phyloP scores from a whole-genome alignment of 1,140 invertebrate species.

The Harpegnathos saltator region DNA sequence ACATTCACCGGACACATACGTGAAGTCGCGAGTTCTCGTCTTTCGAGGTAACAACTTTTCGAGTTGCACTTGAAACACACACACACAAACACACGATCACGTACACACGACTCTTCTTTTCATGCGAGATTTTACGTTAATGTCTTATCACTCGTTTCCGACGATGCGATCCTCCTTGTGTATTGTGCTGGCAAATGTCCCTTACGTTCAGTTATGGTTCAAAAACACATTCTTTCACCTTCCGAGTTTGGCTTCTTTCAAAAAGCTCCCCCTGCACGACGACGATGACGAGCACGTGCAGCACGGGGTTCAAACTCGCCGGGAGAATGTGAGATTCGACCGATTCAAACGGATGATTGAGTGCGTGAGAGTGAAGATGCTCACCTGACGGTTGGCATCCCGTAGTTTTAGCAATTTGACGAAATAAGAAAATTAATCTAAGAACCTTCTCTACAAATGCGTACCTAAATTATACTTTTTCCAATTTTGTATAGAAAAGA shows the following conservation, averaged over 20 bases:
- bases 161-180: constrained; percentile 60
- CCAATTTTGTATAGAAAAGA: background rate
- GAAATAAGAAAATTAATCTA: background rate
- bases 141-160: constrained; percentile 40
- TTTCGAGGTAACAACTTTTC: too few relatives aligned
- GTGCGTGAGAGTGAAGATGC: background rate
- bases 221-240: constrained; percentile 60
- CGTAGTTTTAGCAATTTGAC: too few relatives aligned
- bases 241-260: constrained; percentile 64
- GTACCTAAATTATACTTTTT: background rate
- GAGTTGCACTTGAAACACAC: too few relatives aligned
- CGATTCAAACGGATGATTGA: background rate
- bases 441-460: background rate
- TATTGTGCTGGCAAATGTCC: constrained; percentile 76
- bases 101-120: constrained; percentile 23
- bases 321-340: background rate
- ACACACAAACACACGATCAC: constrained; percentile 22
- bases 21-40: too few relatives aligned
- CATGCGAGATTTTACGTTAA: constrained; percentile 36
- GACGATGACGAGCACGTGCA: constrained; percentile 34
- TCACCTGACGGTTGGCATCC: too few relatives aligned
- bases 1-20: too few relatives aligned
- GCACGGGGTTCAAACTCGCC: constrained; percentile 8
- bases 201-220: constrained; percentile 68
- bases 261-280: constrained; percentile 45